A percentile compares a stretch with the other conserved stretches of the same genome.
Conservation (phyloP, 2,113 vertebrate genomes). For the Lontra canadensis region DNA sequence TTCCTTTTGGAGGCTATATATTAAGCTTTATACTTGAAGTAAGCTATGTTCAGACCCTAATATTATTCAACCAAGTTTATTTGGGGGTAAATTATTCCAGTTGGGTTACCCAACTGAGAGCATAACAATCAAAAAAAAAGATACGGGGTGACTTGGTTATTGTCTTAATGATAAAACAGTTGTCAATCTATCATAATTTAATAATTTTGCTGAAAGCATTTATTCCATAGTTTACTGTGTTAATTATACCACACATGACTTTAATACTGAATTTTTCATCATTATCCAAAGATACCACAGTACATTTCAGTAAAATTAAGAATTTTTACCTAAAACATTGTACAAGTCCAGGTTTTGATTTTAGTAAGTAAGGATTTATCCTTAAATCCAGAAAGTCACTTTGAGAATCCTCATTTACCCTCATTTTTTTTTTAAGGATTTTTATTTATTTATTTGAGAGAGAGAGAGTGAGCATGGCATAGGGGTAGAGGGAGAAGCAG, state of each 20-base stretch:
- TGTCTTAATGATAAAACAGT: slow-evolving; percentile 12
- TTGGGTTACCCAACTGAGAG: slow-evolving; percentile 17
- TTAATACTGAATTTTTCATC: slow-evolving; percentile 16
- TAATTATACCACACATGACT: not conserved
- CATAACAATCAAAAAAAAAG: not conserved
- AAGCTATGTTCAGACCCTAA: not conserved
- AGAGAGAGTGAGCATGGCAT: too few relatives aligned
- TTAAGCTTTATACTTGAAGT: slow-evolving; percentile 12
- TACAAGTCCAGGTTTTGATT: not conserved
- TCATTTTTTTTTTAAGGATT: not conserved
- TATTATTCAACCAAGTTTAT: not conserved
- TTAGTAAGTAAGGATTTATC: not conserved
- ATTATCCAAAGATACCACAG: not conserved
- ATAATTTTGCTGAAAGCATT: slow-evolving; percentile 3
- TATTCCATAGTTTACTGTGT: not conserved
- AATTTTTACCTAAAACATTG: not conserved
- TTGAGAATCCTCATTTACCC: not conserved
- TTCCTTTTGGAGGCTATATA: not conserved
- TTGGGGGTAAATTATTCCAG: not conserved
- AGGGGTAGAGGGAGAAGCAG: too few relatives aligned
- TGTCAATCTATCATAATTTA: slow-evolving; percentile 12
- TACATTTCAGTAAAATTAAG: not conserved
- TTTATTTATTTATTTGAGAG: too few relatives aligned
- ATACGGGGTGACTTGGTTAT: not conserved
- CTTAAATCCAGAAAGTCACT: not conserved